A percentile compares a stretch with the other conserved stretches of the same genome.
Evolutionary conservation across 2,888 invertebrate species (phyloP).

Genomic region (Cerceris ruficornis): DNA sequence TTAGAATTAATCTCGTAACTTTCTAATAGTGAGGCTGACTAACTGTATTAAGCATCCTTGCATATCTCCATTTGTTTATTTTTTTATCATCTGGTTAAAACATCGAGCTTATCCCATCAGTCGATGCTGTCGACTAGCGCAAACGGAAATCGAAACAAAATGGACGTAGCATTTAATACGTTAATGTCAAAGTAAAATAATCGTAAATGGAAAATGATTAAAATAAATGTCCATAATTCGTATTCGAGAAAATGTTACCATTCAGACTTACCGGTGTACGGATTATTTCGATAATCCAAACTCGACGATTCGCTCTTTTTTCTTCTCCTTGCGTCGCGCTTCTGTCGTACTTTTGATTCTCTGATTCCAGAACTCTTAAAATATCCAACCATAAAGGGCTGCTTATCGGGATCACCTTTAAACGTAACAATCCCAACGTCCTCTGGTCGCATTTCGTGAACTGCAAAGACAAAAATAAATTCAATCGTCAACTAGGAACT

Average conservation of each 20-base stretch:
- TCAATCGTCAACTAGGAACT: too few relatives aligned
- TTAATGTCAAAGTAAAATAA: neutral
- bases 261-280: constrained; percentile 82
- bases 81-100: too few relatives aligned
- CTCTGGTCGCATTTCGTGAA: constrained; percentile 91
- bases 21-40: too few relatives aligned
- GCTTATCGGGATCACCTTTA: constrained; percentile 90
- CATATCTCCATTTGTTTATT: too few relatives aligned
- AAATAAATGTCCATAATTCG: neutral
- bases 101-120: too few relatives aligned
- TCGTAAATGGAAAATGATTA: neutral
- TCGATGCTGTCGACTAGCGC: too few relatives aligned
- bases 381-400: constrained; percentile 96
- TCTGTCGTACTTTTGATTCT: constrained; percentile 83
- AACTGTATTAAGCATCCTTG: too few relatives aligned
- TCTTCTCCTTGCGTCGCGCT: constrained; percentile 84
- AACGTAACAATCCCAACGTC: constrained; percentile 92
- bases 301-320: constrained; percentile 81
- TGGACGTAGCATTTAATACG: too few relatives aligned
- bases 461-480: constrained; percentile 71
- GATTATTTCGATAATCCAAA: constrained; percentile 83
- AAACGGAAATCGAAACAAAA: too few relatives aligned
- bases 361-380: constrained; percentile 86
- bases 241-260: constrained; percentile 27
- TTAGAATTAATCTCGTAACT: too few relatives aligned